Conservation (phyloP, 2,888 invertebrate species). For the Volucella inflata region DNA sequence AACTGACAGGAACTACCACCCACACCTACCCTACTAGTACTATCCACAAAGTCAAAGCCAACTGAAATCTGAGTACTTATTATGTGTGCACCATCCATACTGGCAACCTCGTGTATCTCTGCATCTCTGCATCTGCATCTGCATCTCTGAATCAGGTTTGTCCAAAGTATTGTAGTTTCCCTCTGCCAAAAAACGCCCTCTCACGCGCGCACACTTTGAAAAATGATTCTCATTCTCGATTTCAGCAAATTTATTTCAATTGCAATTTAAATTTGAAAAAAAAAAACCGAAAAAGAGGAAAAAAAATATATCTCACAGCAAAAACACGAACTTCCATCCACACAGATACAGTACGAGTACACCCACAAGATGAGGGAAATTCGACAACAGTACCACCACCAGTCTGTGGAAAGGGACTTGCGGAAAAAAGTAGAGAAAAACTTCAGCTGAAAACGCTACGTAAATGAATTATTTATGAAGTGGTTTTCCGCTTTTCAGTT, state of each 20-base stretch:
- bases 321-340: conserved; percentile 50
- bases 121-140: background rate
- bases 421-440: conserved; percentile 51
- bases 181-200: conserved; percentile 57
- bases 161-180: conserved; percentile 3
- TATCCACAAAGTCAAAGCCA: conserved; percentile 43
- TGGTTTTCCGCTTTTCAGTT: conserved; percentile 79
- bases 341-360: conserved; percentile 50
- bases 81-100: conserved; percentile 54
- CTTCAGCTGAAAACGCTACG: conserved; percentile 76
- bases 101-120: conserved; percentile 28
- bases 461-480: conserved; percentile 84
- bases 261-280: conserved; percentile 74
- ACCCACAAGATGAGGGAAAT: conserved; percentile 12
- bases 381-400: background rate
- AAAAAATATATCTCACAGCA: conserved; percentile 59
- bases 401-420: conserved; percentile 32
- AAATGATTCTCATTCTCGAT: conserved; percentile 76
- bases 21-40: background rate
- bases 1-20: conserved; percentile 54
- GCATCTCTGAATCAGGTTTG: conserved; percentile 17
- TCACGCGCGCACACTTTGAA: conserved; percentile 72
- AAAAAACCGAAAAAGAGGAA: conserved; percentile 35
- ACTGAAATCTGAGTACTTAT: conserved; percentile 73
- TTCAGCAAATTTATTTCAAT: conserved; percentile 76